These are phyloP conservation scores for Agonum fuliginosum DNA, from an alignment of 2,888 invertebrate species.

Conservation along the genomic window DNA sequence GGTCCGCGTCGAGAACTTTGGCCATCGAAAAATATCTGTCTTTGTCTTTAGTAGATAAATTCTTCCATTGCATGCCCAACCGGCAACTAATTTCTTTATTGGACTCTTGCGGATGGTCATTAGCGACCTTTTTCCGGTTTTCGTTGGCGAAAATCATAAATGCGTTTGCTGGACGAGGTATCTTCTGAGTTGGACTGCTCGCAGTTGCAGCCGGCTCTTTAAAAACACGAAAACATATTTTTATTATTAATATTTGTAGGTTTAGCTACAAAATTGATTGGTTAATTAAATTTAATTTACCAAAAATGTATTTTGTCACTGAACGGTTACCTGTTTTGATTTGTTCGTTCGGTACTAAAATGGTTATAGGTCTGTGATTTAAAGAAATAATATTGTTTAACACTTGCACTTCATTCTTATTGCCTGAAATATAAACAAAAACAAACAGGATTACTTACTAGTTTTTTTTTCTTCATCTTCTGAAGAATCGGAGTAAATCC, in stretches of 20 bases:
- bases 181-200: slow-evolving; percentile 70
- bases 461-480: background rate
- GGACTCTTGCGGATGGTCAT: slow-evolving; percentile 76
- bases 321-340: slow-evolving; percentile 39
- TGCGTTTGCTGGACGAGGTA: slow-evolving; percentile 79
- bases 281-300: no score
- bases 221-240: slow-evolving; percentile 25
- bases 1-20: slow-evolving; percentile 76
- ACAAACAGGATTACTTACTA: slow-evolving; percentile 11
- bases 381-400: slow-evolving; percentile 43
- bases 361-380: slow-evolving; percentile 26
- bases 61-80: slow-evolving; percentile 77
- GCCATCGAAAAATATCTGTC: slow-evolving; percentile 76
- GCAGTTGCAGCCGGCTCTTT: slow-evolving; percentile 20
- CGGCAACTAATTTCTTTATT: slow-evolving; percentile 79
- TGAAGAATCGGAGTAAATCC: background rate
- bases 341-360: slow-evolving; percentile 41
- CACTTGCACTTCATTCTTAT: slow-evolving; percentile 39
- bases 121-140: slow-evolving; percentile 76
- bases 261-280: no score
- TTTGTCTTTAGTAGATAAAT: slow-evolving; percentile 74
- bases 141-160: slow-evolving; percentile 81
- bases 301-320: no score
- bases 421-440: slow-evolving; percentile 18
- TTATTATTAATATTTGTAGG: no score